Evolutionary conservation across 1,140 invertebrate genomes (phyloP).

Genomic region (Gryon sp.): DNA sequence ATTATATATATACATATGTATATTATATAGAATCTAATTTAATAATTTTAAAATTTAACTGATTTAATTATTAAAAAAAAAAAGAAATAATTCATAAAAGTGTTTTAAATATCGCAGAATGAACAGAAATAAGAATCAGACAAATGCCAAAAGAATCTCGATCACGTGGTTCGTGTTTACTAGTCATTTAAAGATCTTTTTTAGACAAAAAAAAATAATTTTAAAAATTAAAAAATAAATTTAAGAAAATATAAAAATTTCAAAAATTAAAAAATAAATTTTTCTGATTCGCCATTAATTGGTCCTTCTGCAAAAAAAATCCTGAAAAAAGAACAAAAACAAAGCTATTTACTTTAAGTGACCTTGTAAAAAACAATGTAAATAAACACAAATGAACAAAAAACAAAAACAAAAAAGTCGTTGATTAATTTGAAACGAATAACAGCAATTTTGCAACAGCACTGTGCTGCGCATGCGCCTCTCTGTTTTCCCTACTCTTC

Average conservation of each 20-base stretch:
- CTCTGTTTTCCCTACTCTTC: slow-evolving; percentile 61
- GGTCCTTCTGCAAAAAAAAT: slow-evolving; percentile 11
- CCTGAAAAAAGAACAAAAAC: not conserved
- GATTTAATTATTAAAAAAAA: not conserved
- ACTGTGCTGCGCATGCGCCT: slow-evolving; percentile 77
- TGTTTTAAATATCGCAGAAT: not conserved
- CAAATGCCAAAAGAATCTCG: not conserved
- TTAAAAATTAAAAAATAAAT: too few relatives aligned
- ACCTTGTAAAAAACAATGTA: slow-evolving; percentile 30
- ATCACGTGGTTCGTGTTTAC: not conserved
- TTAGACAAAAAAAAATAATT: too few relatives aligned
- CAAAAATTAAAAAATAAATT: not conserved
- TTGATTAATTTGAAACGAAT: slow-evolving; percentile 73
- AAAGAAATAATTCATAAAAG: not conserved
- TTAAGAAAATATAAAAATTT: too few relatives aligned
- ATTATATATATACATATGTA: too few relatives aligned
- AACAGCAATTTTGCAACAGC: too few relatives aligned
- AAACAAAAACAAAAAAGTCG: slow-evolving; percentile 62
- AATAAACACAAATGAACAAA: slow-evolving; percentile 17
- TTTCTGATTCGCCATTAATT: slow-evolving; percentile 5
- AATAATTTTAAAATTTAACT: too few relatives aligned
- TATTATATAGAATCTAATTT: too few relatives aligned
- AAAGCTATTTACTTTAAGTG: slow-evolving; percentile 20
- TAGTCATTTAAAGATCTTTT: not conserved
- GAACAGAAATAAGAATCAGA: not conserved